A percentile compares a stretch with the other conserved stretches of the same genome.
Conservation (phyloP, 2,113 vertebrate species). For the Odobenus rosmarus region DNA sequence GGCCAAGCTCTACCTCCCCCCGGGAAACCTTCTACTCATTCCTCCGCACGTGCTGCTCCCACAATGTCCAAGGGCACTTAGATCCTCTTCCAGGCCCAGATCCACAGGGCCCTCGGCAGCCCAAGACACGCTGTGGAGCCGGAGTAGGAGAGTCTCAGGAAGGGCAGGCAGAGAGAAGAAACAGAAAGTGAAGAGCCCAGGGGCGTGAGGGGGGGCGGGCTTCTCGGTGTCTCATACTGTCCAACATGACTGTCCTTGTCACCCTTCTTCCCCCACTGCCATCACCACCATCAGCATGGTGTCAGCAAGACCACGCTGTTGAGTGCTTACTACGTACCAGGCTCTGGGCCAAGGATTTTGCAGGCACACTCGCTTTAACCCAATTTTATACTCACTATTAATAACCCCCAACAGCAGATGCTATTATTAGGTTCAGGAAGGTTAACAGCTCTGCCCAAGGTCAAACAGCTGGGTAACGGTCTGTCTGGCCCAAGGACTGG, state of each 20-base stretch:
- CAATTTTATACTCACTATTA: constrained; percentile 5
- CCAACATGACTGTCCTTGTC: rapidly evolving
- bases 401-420: background rate
- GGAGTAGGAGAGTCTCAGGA: background rate
- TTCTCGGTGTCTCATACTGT: rapidly evolving
- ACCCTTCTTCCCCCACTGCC: background rate
- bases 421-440: background rate
- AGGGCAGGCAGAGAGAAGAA: background rate
- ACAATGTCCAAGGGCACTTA: rapidly evolving
- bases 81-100: background rate
- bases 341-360: background rate
- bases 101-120: background rate
- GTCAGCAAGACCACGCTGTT: background rate
- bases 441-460: background rate
- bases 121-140: background rate
- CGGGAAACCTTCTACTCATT: background rate
- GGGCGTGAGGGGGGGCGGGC: background rate
- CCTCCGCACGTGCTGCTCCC: background rate
- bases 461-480: background rate
- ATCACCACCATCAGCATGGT: background rate
- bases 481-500: background rate
- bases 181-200: background rate
- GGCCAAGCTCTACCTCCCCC: constrained; percentile 19
- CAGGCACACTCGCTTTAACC: background rate
- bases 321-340: background rate